Conservation (phyloP, 2,113 vertebrate species). For the Oncorhynchus clarkii region DNA sequence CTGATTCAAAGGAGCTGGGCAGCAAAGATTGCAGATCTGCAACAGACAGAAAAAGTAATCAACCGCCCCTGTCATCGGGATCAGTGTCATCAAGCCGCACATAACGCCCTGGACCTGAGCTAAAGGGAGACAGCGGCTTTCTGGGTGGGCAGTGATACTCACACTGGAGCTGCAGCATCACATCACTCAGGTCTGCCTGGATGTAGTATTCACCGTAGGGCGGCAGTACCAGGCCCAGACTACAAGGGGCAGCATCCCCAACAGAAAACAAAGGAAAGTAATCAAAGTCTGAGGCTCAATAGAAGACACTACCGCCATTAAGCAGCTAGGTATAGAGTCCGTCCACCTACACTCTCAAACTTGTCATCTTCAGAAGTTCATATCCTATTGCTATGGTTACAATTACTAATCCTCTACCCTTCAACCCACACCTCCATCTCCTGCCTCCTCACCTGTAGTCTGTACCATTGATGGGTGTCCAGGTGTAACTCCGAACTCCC, state of each 20-base stretch:
- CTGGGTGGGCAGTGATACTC: slow-evolving; percentile 71
- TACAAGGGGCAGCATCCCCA: slow-evolving; percentile 59
- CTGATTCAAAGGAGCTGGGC: slow-evolving; percentile 93
- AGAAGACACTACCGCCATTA: not conserved
- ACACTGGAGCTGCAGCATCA: slow-evolving; percentile 99
- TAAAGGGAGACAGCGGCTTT: slow-evolving; percentile 33
- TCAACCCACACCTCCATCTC: not conserved
- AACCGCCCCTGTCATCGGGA: not conserved
- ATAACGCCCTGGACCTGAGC: not conserved
- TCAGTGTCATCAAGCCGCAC: too few species aligned
- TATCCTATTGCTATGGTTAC: not conserved
- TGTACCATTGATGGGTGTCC: slow-evolving; percentile 93
- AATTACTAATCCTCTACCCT: not conserved
- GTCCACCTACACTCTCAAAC: too few species aligned
- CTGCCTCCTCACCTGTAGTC: slow-evolving; percentile 90
- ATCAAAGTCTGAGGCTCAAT: not conserved
- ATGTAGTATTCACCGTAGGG: slow-evolving; percentile 94
- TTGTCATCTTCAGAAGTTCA: not conserved
- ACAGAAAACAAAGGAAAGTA: slow-evolving; percentile 3
- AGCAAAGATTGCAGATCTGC: slow-evolving; percentile 97
- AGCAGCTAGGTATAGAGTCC: not conserved
- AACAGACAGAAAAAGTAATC: slow-evolving; percentile 72
- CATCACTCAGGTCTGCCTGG: slow-evolving; percentile 94
- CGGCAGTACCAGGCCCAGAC: slow-evolving; percentile 91
- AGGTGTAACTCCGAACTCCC: slow-evolving; percentile 87